Conservation (phyloP, 2,888 invertebrate species). For the Cataglyphis rosenhaueri region DNA sequence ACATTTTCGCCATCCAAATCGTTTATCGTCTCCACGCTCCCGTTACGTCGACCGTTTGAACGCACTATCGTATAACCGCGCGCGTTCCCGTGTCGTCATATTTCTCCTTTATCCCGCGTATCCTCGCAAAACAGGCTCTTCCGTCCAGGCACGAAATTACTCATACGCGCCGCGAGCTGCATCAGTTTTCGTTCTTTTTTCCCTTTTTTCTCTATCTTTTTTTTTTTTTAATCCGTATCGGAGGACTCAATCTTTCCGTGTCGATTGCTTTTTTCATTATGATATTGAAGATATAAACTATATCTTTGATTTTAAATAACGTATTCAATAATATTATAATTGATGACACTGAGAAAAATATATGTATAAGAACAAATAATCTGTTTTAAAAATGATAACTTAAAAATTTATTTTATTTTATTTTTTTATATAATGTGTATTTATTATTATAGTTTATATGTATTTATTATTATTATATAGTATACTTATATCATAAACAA, state of each 20-base stretch:
- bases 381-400: not conserved
- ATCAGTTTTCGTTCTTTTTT: conserved; percentile 3
- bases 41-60: conserved; percentile 46
- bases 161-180: conserved; percentile 29
- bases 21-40: conserved; percentile 54
- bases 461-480: not conserved
- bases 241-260: not conserved
- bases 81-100: conserved; percentile 43
- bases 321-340: not conserved
- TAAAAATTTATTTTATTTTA: not conserved
- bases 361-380: not conserved
- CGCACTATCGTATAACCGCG: conserved; percentile 51
- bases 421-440: not conserved
- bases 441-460: no score
- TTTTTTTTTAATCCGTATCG: conserved; percentile 6
- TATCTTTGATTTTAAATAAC: conserved; percentile 4
- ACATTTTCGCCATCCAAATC: conserved; percentile 61
- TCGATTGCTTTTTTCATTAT: conserved; percentile 18
- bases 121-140: conserved; percentile 42
- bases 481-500: no score
- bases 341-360: not conserved
- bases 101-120: conserved; percentile 47
- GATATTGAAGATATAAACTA: not conserved
- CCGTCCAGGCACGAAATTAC: conserved; percentile 44
- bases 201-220: no score